Evolutionary conservation across 1,140 invertebrate species (phyloP).

Genomic region (Dinothrombium tinctorium): DNA sequence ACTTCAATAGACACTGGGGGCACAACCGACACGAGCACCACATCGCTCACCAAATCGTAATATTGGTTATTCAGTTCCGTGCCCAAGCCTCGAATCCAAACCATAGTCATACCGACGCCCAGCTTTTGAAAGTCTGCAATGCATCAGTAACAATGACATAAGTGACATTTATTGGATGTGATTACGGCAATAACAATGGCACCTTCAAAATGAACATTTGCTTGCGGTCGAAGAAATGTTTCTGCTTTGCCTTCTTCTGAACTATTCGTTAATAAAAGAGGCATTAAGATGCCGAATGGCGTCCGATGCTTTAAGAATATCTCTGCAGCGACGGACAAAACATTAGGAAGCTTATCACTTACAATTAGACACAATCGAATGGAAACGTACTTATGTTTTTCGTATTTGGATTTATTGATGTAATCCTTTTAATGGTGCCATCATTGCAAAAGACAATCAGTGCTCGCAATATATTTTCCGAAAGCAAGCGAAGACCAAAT

Average conservation of each 20-base stretch:
- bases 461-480: conserved; percentile 5
- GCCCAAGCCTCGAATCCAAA: conserved; percentile 4
- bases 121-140: conserved; percentile 6
- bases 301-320: not conserved
- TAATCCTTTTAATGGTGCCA: conserved; percentile 4
- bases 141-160: not conserved
- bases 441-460: conserved; percentile 8
- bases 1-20: conserved; percentile 10
- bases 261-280: not conserved
- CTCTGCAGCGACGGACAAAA: not conserved
- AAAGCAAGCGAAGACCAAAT: conserved; percentile 1
- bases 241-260: not conserved
- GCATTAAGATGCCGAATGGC: not conserved
- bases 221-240: conserved; percentile 3
- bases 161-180: too few species aligned
- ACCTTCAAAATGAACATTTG: not conserved
- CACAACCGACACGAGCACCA: conserved; percentile 6
- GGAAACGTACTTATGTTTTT: conserved; percentile 6
- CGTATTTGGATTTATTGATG: conserved; percentile 1
- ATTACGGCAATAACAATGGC: not conserved
- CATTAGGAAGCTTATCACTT: not conserved
- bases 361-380: not conserved
- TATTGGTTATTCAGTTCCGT: not conserved
- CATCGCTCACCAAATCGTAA: conserved; percentile 6
- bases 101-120: conserved; percentile 4